Evolutionary conservation across 2,797 vertebrate genomes (phyloP).

Genomic region (Chaetodon trifasciatus): DNA sequence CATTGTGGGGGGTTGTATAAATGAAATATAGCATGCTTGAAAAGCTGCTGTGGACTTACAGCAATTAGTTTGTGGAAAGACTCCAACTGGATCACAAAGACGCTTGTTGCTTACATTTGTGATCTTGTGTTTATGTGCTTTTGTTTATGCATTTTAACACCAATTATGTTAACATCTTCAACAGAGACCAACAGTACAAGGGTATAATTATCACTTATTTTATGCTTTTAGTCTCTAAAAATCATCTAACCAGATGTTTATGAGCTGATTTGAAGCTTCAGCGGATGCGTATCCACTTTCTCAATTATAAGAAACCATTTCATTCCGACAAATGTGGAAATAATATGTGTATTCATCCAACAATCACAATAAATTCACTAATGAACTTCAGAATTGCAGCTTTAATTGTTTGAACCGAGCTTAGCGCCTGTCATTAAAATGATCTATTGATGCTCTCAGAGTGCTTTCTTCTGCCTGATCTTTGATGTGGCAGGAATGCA

Average conservation of each 20-base stretch:
- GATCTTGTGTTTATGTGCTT: slow-evolving; percentile 13
- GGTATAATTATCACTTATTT: not conserved
- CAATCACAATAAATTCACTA: not conserved
- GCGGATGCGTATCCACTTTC: not conserved
- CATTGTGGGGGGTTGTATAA: not conserved
- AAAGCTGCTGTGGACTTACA: not conserved
- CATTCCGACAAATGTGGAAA: not conserved
- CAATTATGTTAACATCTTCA: not conserved
- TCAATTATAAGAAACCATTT: not conserved
- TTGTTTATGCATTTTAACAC: not conserved
- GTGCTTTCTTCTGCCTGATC: slow-evolving; percentile 31
- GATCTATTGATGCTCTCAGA: slow-evolving; percentile 34
- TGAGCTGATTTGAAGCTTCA: not conserved
- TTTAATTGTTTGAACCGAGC: slow-evolving; percentile 10
- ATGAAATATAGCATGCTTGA: not conserved
- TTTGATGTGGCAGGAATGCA: slow-evolving; percentile 75
- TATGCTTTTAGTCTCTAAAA: not conserved
- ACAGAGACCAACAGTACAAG: not conserved
- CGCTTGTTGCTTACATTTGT: not conserved
- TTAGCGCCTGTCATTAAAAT: slow-evolving; percentile 21
- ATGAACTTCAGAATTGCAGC: slow-evolving; percentile 3
- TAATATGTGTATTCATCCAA: not conserved
- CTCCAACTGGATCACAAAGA: not conserved
- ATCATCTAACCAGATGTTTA: not conserved
- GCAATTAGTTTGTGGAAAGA: not conserved